Evolutionary conservation across 2,113 vertebrate species (phyloP).

Genomic region (Cololabis saira): DNA sequence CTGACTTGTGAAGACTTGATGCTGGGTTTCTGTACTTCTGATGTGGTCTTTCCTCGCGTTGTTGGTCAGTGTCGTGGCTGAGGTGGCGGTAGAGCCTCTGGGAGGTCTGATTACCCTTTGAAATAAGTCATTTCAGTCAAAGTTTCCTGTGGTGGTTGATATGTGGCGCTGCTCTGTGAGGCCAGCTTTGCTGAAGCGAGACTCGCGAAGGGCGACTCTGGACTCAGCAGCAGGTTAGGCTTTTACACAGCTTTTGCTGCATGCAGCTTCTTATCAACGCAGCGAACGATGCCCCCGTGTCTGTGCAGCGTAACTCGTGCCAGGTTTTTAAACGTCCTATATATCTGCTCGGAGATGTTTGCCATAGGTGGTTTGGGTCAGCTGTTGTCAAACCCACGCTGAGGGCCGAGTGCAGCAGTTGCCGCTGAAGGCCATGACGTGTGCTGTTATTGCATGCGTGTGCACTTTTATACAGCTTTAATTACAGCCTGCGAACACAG

Average conservation of each 20-base stretch:
- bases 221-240: slow-evolving; percentile 29
- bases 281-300: slow-evolving; percentile 1
- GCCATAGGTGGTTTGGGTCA: slow-evolving; percentile 54
- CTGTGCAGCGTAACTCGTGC: slow-evolving; percentile 12
- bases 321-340: slow-evolving; percentile 42
- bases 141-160: slow-evolving; percentile 32
- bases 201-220: slow-evolving; percentile 17
- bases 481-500: slow-evolving; percentile 76
- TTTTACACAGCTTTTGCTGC: background rate
- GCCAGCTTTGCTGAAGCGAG: slow-evolving; percentile 24
- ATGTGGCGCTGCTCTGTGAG: slow-evolving; percentile 15
- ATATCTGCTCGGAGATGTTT: slow-evolving; percentile 31
- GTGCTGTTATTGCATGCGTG: slow-evolving; percentile 69
- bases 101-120: slow-evolving; percentile 18
- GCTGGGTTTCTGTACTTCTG: slow-evolving; percentile 42
- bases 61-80: slow-evolving; percentile 56
- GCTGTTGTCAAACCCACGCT: slow-evolving; percentile 61
- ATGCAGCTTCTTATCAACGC: background rate
- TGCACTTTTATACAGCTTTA: slow-evolving; percentile 78
- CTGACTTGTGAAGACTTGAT: slow-evolving; percentile 30
- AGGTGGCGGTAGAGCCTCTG: slow-evolving; percentile 32
- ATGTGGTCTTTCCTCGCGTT: slow-evolving; percentile 13
- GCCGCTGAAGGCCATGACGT: slow-evolving; percentile 60
- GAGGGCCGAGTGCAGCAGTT: slow-evolving; percentile 52
- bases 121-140: slow-evolving; percentile 47